Base-by-base conservation (phyloP, 2,113 vertebrate species). In the Erinaceus europaeus region DNA sequence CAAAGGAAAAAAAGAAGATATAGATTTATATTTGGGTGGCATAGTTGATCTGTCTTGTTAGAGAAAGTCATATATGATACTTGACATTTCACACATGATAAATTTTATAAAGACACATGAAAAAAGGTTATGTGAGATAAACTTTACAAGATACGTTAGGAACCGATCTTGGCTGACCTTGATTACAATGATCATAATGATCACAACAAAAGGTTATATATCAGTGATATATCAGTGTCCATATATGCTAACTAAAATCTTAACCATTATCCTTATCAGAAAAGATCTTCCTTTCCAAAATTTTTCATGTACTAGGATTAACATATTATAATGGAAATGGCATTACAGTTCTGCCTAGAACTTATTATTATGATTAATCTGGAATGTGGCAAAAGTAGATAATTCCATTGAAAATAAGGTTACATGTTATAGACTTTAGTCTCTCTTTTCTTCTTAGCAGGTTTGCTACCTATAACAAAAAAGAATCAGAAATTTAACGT, bases 151-250 rank as follows among this genome's bases (percentile, higher is more conserved):
- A 9, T n/a, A 48, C 42, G 25, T 17, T 89, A n/a, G 42, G 78
- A 53, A 69, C 38, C 81, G 59, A 69, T 69, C 64, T 38, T 61
- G 2, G 25, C 71, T 72, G 84, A 62, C 65, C 42, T 77, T 55
- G 65, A 75, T 52, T 71, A 42, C 15, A 89, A 42, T n/a, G n/a
- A n/a, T n/a, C 11, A 12, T 50, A 86, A 73, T 1, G 17, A 78
- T 78, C 14, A 46, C 85, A 61, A 82, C 34, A 83, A 83, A 92
- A 88, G 83, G 32, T n/a, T n/a, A n/a, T n/a, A n/a, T n/a, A n/a
- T n/a, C 15, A 44, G 61, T 32, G 14, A 68, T 85, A 59, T 40
- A 76, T 48, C 76, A 73, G 20, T 65, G 44, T 72, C 59, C 29
- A 1, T 8, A 42, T 23, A 73, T n/a, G n/a, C 12, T 80, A 84